Evolutionary conservation across 2,797 vertebrate species (phyloP), one percentile per base, ranked within the genome.

Genomic region (Muscicapa striata): DNA sequence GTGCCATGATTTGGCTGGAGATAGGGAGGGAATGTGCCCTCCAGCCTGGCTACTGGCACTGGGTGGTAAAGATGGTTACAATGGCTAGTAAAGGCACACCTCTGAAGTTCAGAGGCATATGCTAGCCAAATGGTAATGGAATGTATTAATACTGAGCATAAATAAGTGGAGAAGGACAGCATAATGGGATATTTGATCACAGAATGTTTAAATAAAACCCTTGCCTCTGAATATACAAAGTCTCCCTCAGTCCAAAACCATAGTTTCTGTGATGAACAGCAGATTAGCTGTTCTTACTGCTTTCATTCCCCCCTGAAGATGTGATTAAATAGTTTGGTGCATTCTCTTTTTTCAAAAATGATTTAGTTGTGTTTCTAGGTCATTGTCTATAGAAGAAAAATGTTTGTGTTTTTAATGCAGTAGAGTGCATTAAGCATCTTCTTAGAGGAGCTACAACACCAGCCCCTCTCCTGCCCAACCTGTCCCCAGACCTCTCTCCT

Each of bases 361-460:
- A 86, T 86, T 72, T 84, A 73, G 76, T 52, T 81, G 55, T 78
- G 74, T 93, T 96, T 96, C 83, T 96, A 78, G 91, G 93, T 95
- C 95, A 79, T 26, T 57, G 51, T 91, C 89, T 75, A 8, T 40
- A 78, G 66, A 91, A 68, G 80, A 88, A 75, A 81, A 88, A 66
- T 18, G 13, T 2, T 5, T 0, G 0, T 86, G 4, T 84, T 18
- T 89, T 94, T 88, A 73, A 84, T 55, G 83, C 4, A 0, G 74
- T 68, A 12, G 68, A 91, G 82, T 29, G 61, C 1, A 3, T 87
- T 68, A 52, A 45, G 36, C 58, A 21, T 58, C 79, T 81, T 81
- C 77, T 48, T 2, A 61, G 69, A 74, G 54, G 43, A 90, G 73
- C 49, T 86, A 48, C 46, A 41, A 17, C 45, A 32, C 63, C 68